phyloP scores from a whole-genome alignment of 2,797 vertebrate genomes.

The Spizella passerina region DNA sequence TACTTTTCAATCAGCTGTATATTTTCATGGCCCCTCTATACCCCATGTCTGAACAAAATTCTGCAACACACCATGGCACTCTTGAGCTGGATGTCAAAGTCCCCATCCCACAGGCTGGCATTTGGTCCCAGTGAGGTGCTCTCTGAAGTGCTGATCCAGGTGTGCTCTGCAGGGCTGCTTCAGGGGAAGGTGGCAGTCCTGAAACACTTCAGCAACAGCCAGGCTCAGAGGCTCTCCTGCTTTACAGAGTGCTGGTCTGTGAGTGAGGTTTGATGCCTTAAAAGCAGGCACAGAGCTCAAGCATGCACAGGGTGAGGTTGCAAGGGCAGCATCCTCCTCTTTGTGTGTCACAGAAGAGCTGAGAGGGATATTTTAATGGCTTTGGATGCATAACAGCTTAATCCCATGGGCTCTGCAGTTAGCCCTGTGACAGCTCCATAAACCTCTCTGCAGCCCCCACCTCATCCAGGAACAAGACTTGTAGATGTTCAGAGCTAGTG shows the following conservation, averaged over 20 bases:
- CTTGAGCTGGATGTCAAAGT: background rate
- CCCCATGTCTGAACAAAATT: no score
- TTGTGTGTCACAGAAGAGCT: background rate
- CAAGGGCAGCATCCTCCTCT: background rate
- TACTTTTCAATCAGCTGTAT: no score
- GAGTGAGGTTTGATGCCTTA: background rate
- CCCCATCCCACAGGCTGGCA: background rate
- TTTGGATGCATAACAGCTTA: background rate
- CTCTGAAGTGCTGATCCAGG: background rate
- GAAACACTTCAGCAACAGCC: background rate
- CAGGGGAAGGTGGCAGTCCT: background rate
- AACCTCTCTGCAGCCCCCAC: background rate
- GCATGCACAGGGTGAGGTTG: background rate
- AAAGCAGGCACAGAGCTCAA: background rate
- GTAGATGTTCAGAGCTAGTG: background rate
- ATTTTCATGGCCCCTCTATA: no score
- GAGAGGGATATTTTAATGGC: background rate
- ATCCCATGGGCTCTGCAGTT: background rate
- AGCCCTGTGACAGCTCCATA: accelerated
- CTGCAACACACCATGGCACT: background rate
- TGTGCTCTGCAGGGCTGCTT: background rate
- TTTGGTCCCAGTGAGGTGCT: background rate
- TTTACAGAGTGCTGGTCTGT: background rate
- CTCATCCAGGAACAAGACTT: background rate
- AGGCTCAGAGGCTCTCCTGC: background rate